phyloP scores from a whole-genome alignment of 2,888 invertebrate genomes.

The Drosophila gaucha region DNA sequence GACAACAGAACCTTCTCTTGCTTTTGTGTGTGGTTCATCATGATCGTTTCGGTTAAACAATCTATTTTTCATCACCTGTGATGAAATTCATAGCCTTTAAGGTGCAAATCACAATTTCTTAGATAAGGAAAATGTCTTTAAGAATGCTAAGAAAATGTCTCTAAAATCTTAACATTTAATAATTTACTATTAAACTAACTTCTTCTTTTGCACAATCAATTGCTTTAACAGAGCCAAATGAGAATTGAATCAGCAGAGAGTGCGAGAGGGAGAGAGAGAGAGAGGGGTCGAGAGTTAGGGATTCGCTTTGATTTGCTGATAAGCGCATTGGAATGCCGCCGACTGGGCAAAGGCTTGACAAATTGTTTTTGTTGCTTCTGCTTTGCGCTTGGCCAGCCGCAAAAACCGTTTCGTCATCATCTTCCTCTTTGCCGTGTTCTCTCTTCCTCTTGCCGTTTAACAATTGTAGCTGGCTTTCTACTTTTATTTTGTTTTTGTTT shows the following conservation, averaged over 20 bases:
- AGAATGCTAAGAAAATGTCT: no score
- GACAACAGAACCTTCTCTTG: no score
- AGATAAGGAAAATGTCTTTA: background rate
- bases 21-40: no score
- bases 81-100: no score
- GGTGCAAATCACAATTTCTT: background rate
- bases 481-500: constrained; percentile 9
- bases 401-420: constrained; percentile 65
- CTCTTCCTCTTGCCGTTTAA: constrained; percentile 4
- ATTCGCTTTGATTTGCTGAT: constrained; percentile 58
- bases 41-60: no score
- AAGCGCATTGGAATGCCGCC: constrained; percentile 38
- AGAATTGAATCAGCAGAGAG: constrained; percentile 29
- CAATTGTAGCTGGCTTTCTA: constrained; percentile 36
- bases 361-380: constrained; percentile 33
- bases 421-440: background rate
- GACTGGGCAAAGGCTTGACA: constrained; percentile 37
- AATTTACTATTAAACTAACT: background rate
- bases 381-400: constrained; percentile 28
- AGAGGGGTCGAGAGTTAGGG: background rate
- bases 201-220: background rate
- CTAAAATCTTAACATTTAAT: background rate
- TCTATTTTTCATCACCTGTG: no score
- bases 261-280: background rate
- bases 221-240: constrained; percentile 24